phyloP scores from a whole-genome alignment of 2,888 invertebrate genomes.

The Halocaridina rubra region DNA sequence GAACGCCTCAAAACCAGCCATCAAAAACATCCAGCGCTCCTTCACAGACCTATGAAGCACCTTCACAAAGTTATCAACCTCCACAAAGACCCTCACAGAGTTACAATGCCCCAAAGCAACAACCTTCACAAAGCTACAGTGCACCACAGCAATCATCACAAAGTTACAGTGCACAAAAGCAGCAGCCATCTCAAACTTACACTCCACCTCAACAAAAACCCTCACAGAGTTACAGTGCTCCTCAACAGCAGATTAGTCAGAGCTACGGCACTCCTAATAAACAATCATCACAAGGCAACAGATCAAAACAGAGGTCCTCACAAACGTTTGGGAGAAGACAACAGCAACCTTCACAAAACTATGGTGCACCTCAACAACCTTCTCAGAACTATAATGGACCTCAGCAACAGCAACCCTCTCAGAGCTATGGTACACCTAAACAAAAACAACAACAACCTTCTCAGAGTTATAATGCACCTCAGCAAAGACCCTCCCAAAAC shows the following conservation, averaged over 20 bases:
- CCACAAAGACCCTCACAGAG: slow-evolving; percentile 24
- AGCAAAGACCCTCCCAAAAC: too few relatives aligned
- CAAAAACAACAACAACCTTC: slow-evolving; percentile 2
- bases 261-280: not conserved
- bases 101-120: slow-evolving; percentile 20
- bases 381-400: not conserved
- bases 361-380: slow-evolving; percentile 20
- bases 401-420: not conserved
- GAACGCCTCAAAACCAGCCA: not conserved
- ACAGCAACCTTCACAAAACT: slow-evolving; percentile 15
- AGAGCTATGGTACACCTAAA: not conserved
- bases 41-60: not conserved
- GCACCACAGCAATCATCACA: slow-evolving; percentile 19
- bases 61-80: not conserved
- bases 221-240: not conserved
- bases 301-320: not conserved
- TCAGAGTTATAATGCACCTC: not conserved
- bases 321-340: not conserved
- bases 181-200: not conserved
- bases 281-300: not conserved
- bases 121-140: slow-evolving; percentile 20
- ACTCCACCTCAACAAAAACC: not conserved
- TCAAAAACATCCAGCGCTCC: not conserved
- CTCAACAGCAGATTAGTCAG: too few relatives aligned
- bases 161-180: slow-evolving; percentile 1